Evolutionary conservation across 2,888 invertebrate species (phyloP), one percentile per base, ranked within the genome.

Genomic region (Cantharis rustica): DNA sequence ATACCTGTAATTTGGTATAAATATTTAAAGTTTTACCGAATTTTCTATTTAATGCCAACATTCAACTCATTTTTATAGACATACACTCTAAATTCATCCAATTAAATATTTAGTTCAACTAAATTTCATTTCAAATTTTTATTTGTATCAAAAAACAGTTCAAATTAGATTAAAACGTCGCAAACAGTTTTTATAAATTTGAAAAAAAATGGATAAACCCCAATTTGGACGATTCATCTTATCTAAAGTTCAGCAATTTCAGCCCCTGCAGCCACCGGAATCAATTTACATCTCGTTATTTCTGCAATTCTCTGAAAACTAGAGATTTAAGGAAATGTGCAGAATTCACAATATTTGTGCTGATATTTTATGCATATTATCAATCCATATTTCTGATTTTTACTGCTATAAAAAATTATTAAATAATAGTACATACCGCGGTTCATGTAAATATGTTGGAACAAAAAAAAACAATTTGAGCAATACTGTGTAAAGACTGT

Each of bases 201-300:
- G 26, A 79, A 81, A 83, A 84, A 85, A 84, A 83, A 84, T 85
- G 86, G 86, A 84, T 85, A 84, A 84, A 84, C 84, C 84, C 84
- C 85, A 86, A 86, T 87, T 86, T 85, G 82, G 84, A 86, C 85
- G 86, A 86, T 86, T 86, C 86, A 85, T 86, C 86, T 86, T 86
- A 85, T 84, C 85, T 84, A 86, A 87, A 86, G 87, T 88, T 88
- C 86, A 86, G 86, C 86, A 87, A 87, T 87, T 87, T 86, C 84
- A 84, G 82, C 83, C 85, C 85, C 85, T 82, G 85, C 83, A 85
- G 85, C 86, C 84, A 83, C 85, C 84, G 84, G 86, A 87, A 87
- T 87, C 87, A 88, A 88, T 88, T 88, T 88, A 86, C 88, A 88
- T 87, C 86, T 87, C 87, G 87, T 87, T 87, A 87, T 86, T 85